phyloP scores from a whole-genome alignment of 2,888 invertebrate species.

The Conus canariensis region DNA sequence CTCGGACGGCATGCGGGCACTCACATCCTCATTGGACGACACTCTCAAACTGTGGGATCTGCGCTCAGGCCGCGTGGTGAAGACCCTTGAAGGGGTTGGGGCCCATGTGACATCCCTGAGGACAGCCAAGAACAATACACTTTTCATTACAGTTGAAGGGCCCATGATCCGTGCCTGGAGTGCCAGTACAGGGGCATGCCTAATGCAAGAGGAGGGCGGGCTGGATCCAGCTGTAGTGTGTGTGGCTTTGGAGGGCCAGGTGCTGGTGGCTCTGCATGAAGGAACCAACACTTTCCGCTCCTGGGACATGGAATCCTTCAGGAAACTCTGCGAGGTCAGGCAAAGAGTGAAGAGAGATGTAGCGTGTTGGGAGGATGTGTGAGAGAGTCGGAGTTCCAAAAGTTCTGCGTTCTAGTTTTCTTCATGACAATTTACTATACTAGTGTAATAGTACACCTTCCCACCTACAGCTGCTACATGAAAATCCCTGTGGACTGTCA shows the following conservation, averaged over 20 bases:
- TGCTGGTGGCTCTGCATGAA: conserved; percentile 72
- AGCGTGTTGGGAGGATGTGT: no score
- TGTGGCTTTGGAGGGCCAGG: conserved; percentile 67
- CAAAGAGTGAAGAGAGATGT: no score
- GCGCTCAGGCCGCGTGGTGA: conserved; percentile 69
- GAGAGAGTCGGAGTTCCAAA: no score
- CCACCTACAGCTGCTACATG: no score
- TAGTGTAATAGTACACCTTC: no score
- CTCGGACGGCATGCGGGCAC: conserved; percentile 68
- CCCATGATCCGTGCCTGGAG: conserved; percentile 70
- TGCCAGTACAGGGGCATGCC: conserved; percentile 62
- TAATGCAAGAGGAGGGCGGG: conserved; percentile 63
- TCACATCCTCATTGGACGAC: conserved; percentile 74
- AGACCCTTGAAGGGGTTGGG: conserved; percentile 70
- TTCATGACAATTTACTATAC: no score
- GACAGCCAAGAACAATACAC: conserved; percentile 62
- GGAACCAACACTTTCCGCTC: conserved; percentile 70
- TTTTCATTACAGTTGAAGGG: conserved; percentile 70
- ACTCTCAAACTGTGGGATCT: conserved; percentile 77
- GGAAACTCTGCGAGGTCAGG: conserved; percentile 57
- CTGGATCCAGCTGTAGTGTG: conserved; percentile 73
- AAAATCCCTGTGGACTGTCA: no score
- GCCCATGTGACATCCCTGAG: conserved; percentile 61
- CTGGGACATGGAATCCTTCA: conserved; percentile 66
- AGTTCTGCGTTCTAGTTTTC: no score